phyloP scores from a whole-genome alignment of 2,113 vertebrate genomes.

The Stigmatopora argus region DNA sequence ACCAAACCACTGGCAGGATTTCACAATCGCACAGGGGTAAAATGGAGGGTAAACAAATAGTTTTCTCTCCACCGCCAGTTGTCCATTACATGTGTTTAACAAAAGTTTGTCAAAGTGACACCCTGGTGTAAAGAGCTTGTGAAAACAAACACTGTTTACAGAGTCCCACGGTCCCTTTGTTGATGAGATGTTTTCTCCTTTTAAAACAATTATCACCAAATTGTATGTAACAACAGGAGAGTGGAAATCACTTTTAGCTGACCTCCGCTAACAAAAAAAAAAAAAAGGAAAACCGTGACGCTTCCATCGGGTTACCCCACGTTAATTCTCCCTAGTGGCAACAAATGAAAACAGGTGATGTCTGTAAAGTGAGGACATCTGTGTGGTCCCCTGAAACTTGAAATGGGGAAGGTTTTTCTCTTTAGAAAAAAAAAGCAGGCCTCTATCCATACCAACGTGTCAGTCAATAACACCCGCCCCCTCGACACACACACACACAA shows the following conservation, averaged over 20 bases:
- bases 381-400: constrained; percentile 45
- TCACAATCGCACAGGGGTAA: not conserved
- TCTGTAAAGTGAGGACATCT: constrained; percentile 24
- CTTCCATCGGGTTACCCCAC: not conserved
- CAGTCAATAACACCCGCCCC: constrained; percentile 28
- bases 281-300: constrained; percentile 6
- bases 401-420: constrained; percentile 36
- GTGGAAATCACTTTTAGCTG: constrained; percentile 17
- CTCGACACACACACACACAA: not conserved
- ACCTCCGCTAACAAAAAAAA: constrained; percentile 28
- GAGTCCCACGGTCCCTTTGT: constrained; percentile 36
- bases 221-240: constrained; percentile 8
- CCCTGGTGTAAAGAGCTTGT: constrained; percentile 55
- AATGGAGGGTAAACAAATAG: constrained; percentile 19
- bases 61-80: constrained; percentile 46
- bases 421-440: constrained; percentile 24
- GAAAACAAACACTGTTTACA: constrained; percentile 53
- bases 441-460: constrained; percentile 43
- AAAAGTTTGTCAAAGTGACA: constrained; percentile 53
- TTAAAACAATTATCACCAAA: constrained; percentile 50
- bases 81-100: constrained; percentile 56
- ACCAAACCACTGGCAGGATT: not conserved
- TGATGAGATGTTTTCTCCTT: constrained; percentile 15
- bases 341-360: constrained; percentile 56
- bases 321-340: constrained; percentile 41